A percentile compares a stretch with the other conserved stretches of the same genome.
Conservation (phyloP, 2,797 vertebrate species). For the Columba guinea region DNA sequence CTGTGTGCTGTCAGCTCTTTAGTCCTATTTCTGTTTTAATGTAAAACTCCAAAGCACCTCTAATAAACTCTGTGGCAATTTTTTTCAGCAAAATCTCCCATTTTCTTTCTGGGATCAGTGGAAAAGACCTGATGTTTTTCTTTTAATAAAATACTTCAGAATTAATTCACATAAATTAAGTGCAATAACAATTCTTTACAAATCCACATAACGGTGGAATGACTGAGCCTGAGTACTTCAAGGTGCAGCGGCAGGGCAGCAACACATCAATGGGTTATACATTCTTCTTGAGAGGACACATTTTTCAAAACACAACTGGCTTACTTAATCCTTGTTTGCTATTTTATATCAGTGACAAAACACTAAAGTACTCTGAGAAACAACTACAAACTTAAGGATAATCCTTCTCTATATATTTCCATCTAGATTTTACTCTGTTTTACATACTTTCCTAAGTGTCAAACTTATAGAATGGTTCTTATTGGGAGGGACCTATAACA, state of each 20-base stretch:
- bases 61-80: background rate
- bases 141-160: background rate
- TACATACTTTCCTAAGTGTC: background rate
- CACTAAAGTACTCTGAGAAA: background rate
- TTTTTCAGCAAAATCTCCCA: background rate
- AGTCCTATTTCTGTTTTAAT: background rate
- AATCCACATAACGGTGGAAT: background rate
- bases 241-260: background rate
- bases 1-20: background rate
- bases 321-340: background rate
- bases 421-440: background rate
- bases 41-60: background rate
- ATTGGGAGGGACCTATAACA: background rate
- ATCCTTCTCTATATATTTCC: background rate
- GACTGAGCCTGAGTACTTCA: background rate
- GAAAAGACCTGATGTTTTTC: background rate
- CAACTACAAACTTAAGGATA: background rate
- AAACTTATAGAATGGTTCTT: background rate
- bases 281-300: background rate
- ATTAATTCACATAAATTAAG: background rate
- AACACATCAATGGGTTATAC: background rate
- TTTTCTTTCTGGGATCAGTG: background rate
- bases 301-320: background rate
- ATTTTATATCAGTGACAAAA: background rate
- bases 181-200: background rate